Evolutionary conservation across 92 coral and sea anemone genomes (phyloP).

Genomic region (Parazoanthus atlanticus): DNA sequence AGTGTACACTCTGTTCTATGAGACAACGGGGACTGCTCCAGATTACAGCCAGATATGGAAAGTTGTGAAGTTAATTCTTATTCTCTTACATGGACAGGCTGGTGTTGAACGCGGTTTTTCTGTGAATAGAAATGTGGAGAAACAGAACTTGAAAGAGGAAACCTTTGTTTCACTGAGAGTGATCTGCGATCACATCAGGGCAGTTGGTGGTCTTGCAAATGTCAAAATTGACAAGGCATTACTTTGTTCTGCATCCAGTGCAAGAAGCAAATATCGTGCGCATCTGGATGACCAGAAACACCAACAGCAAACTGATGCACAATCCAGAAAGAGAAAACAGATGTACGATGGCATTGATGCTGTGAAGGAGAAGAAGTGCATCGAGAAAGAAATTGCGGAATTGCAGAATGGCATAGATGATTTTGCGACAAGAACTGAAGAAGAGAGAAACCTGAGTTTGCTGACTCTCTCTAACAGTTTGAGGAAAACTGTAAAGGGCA

Average conservation of each 20-base stretch:
- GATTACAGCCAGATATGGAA: slow-evolving; percentile 28
- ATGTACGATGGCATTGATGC: slow-evolving; percentile 24
- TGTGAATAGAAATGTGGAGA: slow-evolving; percentile 20
- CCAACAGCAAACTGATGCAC: slow-evolving; percentile 21
- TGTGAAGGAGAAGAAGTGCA: slow-evolving; percentile 38
- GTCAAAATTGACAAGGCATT: slow-evolving; percentile 35
- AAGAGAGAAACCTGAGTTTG: slow-evolving; percentile 4
- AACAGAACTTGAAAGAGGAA: slow-evolving; percentile 21
- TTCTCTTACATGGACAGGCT: slow-evolving; percentile 49
- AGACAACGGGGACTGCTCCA: slow-evolving; percentile 17
- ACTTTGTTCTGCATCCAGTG: slow-evolving; percentile 18
- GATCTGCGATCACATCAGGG: slow-evolving; percentile 32
- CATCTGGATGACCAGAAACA: slow-evolving; percentile 41
- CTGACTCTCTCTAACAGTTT: slow-evolving; percentile 24
- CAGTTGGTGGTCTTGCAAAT: slow-evolving; percentile 39
- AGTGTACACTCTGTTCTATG: slow-evolving; percentile 22
- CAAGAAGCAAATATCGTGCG: slow-evolving; percentile 24
- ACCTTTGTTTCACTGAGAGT: slow-evolving; percentile 13
- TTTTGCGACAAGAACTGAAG: background rate
- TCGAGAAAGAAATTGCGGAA: slow-evolving; percentile 16
- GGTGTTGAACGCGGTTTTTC: slow-evolving; percentile 43
- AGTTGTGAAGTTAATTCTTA: slow-evolving; percentile 35
- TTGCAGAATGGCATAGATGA: slow-evolving; percentile 25
- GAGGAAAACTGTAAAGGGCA: slow-evolving; percentile 5
- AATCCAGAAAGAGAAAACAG: slow-evolving; percentile 34